Evolutionary conservation across 1,140 invertebrate genomes (phyloP).

Genomic region (Drosophila teissieri): DNA sequence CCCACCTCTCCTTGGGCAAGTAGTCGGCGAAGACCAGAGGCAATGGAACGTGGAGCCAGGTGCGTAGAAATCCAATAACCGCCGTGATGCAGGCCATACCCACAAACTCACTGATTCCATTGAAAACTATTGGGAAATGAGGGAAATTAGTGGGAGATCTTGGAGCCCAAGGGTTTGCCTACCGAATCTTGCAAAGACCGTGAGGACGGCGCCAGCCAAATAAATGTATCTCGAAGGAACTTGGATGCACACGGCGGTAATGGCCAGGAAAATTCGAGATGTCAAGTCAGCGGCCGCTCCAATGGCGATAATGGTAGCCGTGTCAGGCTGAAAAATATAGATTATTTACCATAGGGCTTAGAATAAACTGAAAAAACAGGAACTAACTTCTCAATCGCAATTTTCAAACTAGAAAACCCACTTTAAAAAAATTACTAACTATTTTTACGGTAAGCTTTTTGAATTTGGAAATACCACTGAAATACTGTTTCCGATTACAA

Average conservation of each 20-base stretch:
- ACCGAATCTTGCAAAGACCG: conserved; percentile 86
- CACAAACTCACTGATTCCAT: conserved; percentile 66
- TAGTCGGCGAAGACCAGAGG: conserved; percentile 87
- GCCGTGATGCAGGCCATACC: conserved; percentile 85
- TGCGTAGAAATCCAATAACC: conserved; percentile 86
- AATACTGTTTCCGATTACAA: no score
- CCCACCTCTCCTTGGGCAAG: conserved; percentile 86
- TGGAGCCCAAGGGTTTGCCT: conserved; percentile 13
- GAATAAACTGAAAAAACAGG: no score
- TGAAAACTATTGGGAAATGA: conserved; percentile 46
- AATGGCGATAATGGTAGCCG: conserved; percentile 86
- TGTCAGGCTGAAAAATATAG: conserved; percentile 77
- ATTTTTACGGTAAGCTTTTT: no score
- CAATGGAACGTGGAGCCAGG: conserved; percentile 86
- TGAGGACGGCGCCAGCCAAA: conserved; percentile 85
- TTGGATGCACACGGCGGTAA: conserved; percentile 85
- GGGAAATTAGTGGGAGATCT: conserved; percentile 3
- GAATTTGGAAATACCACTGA: no score
- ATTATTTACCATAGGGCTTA: no score
- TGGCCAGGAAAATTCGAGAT: conserved; percentile 85
- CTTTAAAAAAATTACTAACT: no score
- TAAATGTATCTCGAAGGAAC: conserved; percentile 86
- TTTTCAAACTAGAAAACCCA: no score
- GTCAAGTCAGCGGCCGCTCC: conserved; percentile 86
- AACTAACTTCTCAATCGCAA: no score